A percentile compares a stretch with the other conserved stretches of the same genome.
phyloP scores from a whole-genome alignment of 2,888 invertebrate species.

The Strigamia maritima region DNA sequence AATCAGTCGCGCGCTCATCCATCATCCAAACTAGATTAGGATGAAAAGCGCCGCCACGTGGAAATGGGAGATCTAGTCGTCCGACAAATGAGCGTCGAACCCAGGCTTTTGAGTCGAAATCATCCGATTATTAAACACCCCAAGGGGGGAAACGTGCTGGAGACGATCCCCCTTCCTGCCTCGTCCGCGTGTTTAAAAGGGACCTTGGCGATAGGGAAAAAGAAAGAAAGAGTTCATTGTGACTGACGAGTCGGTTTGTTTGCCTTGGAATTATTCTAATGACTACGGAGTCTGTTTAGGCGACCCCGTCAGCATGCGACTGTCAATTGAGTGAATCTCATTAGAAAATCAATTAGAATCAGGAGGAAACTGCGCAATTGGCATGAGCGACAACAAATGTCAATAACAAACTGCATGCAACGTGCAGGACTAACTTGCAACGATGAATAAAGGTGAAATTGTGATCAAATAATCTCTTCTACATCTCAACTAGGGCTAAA shows the following conservation, averaged over 20 bases:
- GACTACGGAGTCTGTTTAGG: background rate
- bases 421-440: no score
- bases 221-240: background rate
- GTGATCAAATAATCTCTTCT: no score
- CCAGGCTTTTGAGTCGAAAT: slow-evolving; percentile 22
- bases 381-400: background rate
- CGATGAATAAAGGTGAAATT: no score
- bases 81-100: slow-evolving; percentile 19
- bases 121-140: slow-evolving; percentile 11
- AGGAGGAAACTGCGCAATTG: background rate
- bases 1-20: slow-evolving; percentile 35
- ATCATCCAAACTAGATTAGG: slow-evolving; percentile 33
- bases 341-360: background rate
- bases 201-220: background rate
- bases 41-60: slow-evolving; percentile 34
- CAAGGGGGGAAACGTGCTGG: background rate
- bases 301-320: background rate
- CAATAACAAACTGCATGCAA: background rate
- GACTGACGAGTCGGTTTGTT: background rate
- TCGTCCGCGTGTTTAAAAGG: background rate
- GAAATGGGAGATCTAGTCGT: background rate
- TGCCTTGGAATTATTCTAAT: slow-evolving; percentile 8
- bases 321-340: slow-evolving; percentile 2
- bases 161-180: background rate
- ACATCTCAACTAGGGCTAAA: no score